These are phyloP conservation scores for Chascanopsetta lugubris DNA, from an alignment of 2,113 vertebrate genomes.

Conservation along the genomic window DNA sequence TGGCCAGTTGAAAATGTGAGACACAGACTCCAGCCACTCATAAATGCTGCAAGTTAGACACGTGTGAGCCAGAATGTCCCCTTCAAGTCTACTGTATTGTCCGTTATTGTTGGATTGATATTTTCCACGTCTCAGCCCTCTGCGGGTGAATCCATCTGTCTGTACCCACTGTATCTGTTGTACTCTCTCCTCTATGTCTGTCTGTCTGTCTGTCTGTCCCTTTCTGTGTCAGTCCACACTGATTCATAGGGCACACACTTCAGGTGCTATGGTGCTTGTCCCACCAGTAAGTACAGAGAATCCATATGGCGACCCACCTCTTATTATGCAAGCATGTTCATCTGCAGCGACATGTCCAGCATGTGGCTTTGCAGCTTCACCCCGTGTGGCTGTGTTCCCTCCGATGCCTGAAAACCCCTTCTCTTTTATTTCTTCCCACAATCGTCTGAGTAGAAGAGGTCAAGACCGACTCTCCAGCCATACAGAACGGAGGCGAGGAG, in stretches of 20 bases:
- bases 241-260: slow-evolving; percentile 84
- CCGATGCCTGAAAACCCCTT: not conserved
- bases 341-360: slow-evolving; percentile 34
- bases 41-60: not conserved
- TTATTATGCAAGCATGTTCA: slow-evolving; percentile 67
- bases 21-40: not conserved
- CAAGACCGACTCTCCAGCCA: slow-evolving; percentile 58
- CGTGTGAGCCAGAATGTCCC: no score
- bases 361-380: slow-evolving; percentile 50
- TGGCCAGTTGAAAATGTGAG: no score
- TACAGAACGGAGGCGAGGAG: slow-evolving; percentile 88
- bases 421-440: slow-evolving; percentile 5
- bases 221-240: slow-evolving; percentile 77
- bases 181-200: slow-evolving; percentile 70
- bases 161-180: slow-evolving; percentile 61
- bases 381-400: not conserved
- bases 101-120: not conserved
- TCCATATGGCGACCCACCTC: slow-evolving; percentile 40
- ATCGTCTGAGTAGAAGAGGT: slow-evolving; percentile 72
- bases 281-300: slow-evolving; percentile 91
- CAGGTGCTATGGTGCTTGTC: slow-evolving; percentile 87
- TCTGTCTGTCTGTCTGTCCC: slow-evolving; percentile 75
- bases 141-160: slow-evolving; percentile 58
- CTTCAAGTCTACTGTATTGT: no score
- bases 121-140: not conserved